Base-by-base conservation (phyloP, 1,140 invertebrate genomes). In the Drosophila mayri region DNA sequence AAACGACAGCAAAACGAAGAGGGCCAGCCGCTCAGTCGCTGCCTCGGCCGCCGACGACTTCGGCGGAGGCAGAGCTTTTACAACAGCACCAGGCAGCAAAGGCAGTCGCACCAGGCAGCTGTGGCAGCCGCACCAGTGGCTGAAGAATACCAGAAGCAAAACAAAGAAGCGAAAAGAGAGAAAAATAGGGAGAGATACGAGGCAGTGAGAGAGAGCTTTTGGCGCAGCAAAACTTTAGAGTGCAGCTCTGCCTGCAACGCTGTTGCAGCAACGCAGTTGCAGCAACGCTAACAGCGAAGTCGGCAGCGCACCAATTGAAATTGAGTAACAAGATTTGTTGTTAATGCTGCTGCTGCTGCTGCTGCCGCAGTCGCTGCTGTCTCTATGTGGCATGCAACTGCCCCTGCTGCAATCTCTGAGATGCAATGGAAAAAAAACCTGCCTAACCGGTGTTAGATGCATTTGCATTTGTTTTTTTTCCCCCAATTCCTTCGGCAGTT, bases 391-490 rank as follows among this genome's bases (percentile, higher is more conserved):
- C 79, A 84, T 82, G 83, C 86, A 66, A 77, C 60, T 68, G 66
- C 55, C 73, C 71, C 76, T 79, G 83, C 78, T 46, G 76, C 54
- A 84, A 72, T 76, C 81, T 64, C 30, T 35, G 30, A 37, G 50
- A 52, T 52, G 50, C 32, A 54, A 54, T 14, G 35, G 52, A 72
- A n/a, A 61, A 61, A 72, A 87, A 88, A 88, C 85, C 85, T 90
- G 85, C 63, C 66, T 60, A 90, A 88, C 84, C 84, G 84, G 84
- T 90, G 85, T 88, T 88, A 90, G 84, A 90, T 88, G 81, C 77
- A 90, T 88, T 88, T 90, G 84, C 85, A 84, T 88, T 77, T 83
- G 44, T 25, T 47, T 25, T 25, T 65, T 64, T 50, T 32, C 16
- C 25, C 28, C 28, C 28, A 38, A 49, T 70, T 43, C 38, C 62